Base-by-base conservation (phyloP, 1,140 invertebrate genomes). In the Sycobia sp. region DNA sequence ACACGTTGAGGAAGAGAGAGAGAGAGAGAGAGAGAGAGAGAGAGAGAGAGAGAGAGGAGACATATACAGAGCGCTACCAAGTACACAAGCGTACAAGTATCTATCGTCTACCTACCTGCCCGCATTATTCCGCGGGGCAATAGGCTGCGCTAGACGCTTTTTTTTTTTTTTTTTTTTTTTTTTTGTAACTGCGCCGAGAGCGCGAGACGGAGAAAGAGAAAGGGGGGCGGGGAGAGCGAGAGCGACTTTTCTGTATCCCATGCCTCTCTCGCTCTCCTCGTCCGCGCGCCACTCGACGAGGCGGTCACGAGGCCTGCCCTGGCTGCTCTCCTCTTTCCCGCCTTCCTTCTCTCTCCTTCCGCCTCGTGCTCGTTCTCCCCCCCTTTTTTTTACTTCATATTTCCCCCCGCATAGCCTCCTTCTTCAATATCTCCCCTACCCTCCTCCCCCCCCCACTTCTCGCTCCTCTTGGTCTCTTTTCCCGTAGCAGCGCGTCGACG, bases 121-220 rank as follows among this genome's bases (percentile, higher is more conserved):
- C 55, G 53, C 55, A 47, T 57, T 47, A 44, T 57, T 57, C n/a
- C 34, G 14, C 3, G 32, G 25, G 1, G n/a, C n/a, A n/a, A n/a
- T n/a, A n/a, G n/a, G n/a, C n/a, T n/a, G n/a, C n/a, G n/a, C n/a
- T n/a, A n/a, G n/a, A n/a, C n/a, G n/a, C n/a, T n/a, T n/a, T n/a
- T n/a, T n/a, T n/a, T n/a, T n/a, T n/a, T n/a, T n/a, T n/a, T n/a
- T n/a, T n/a, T n/a, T n/a, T n/a, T n/a, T n/a, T n/a, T n/a, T n/a
- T n/a, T n/a, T n/a, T n/a, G n/a, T n/a, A n/a, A n/a, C n/a, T n/a
- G n/a, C n/a, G n/a, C n/a, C n/a, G n/a, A n/a, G 39, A 10, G 2
- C 34, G 27, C 23, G 11, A 43, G 53, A 43, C 55, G 22, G 43
- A 41, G 20, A 39, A 20, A 23, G n/a, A n/a, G n/a, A n/a, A n/a